phyloP scores from a whole-genome alignment of 2,797 vertebrate genomes.

The Protosalanx chinensis region DNA sequence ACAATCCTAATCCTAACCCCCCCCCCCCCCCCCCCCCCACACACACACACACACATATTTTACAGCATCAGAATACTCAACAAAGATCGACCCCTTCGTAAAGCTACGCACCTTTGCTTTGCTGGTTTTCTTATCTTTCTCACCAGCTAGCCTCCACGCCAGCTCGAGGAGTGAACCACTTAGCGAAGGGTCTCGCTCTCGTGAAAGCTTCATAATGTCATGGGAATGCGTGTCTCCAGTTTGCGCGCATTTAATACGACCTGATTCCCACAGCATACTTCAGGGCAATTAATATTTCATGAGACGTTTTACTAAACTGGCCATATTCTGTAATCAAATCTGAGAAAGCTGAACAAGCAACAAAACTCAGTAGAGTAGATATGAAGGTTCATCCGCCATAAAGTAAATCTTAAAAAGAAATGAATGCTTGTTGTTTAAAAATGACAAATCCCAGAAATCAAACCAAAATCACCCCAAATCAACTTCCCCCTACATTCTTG shows the following conservation, averaged over 20 bases:
- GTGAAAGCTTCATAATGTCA: not conserved
- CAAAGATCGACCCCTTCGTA: not conserved
- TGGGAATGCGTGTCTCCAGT: not conserved
- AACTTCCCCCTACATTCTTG: too few species aligned
- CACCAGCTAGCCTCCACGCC: not conserved
- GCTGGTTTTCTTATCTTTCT: not conserved
- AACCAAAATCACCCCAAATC: too few species aligned
- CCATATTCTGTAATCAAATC: too few species aligned
- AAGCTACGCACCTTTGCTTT: not conserved
- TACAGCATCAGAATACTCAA: conserved; percentile 7
- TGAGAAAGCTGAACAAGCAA: too few species aligned
- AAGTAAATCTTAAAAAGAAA: too few species aligned
- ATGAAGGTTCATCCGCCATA: too few species aligned
- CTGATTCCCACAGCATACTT: conserved; percentile 4
- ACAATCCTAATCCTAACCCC: conserved; percentile 9
- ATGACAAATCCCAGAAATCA: too few species aligned
- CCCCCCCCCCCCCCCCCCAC: conserved; percentile 20
- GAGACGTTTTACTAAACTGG: not conserved
- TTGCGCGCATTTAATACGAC: not conserved
- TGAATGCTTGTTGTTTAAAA: too few species aligned
- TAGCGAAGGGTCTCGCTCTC: not conserved
- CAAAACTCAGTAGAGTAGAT: too few species aligned
- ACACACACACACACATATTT: conserved; percentile 23
- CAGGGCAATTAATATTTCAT: conserved; percentile 1
- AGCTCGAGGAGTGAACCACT: not conserved